phyloP scores from a whole-genome alignment of 2,888 invertebrate genomes.

The Protophormia terraenovae region DNA sequence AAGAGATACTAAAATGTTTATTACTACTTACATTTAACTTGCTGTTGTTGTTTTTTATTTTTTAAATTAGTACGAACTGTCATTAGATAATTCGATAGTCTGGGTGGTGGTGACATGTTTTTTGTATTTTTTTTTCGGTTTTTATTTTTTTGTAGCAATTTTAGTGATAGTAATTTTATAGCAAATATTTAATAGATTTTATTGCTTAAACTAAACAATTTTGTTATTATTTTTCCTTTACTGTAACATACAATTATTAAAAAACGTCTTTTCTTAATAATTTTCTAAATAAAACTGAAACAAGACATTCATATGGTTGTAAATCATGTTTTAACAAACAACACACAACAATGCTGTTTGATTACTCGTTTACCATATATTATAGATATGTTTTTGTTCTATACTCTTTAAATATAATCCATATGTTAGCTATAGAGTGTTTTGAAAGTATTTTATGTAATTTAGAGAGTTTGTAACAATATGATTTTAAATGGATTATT shows the following conservation, averaged over 20 bases:
- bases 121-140: background rate
- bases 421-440: background rate
- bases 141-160: background rate
- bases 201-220: too few species aligned
- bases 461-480: background rate
- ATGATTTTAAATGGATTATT: background rate
- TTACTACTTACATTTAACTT: conserved; percentile 39
- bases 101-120: conserved; percentile 74
- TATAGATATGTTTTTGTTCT: background rate
- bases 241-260: background rate
- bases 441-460: background rate
- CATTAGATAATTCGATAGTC: conserved; percentile 76
- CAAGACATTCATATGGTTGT: background rate
- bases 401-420: background rate
- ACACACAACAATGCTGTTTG: background rate
- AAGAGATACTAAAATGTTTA: too few species aligned
- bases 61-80: conserved; percentile 72
- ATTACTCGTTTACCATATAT: background rate
- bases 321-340: conserved; percentile 14
- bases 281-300: conserved; percentile 42
- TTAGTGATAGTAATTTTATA: background rate
- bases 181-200: too few species aligned
- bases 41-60: conserved; percentile 22
- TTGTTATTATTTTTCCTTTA: too few species aligned
- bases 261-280: conserved; percentile 38